A percentile compares a stretch with the other conserved stretches of the same genome.
These are phyloP conservation scores for Camelus bactrianus DNA, from an alignment of 2,113 vertebrate species.

Conservation along the genomic window DNA sequence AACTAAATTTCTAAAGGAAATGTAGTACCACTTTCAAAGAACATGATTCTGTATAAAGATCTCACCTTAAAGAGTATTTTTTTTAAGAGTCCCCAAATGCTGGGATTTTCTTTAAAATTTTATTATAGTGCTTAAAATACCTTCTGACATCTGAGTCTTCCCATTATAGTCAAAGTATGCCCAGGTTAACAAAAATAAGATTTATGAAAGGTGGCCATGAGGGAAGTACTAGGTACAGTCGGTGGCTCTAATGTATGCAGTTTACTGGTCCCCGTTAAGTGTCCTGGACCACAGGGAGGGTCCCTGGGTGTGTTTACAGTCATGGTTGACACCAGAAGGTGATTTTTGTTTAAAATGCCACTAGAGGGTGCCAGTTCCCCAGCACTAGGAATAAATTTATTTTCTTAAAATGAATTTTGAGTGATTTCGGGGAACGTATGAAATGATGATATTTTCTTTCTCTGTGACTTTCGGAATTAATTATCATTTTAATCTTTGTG, in stretches of 20 bases:
- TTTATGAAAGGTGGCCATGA: not conserved
- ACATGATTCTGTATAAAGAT: not conserved
- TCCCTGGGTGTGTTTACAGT: not conserved
- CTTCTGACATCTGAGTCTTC: not conserved
- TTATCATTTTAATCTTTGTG: not conserved
- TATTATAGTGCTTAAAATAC: not conserved
- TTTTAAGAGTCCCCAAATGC: not conserved
- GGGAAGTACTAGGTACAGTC: not conserved
- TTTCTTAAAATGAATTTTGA: constrained; percentile 36
- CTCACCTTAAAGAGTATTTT: not conserved
- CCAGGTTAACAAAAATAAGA: not conserved
- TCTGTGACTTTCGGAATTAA: constrained; percentile 50
- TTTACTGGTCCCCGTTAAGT: not conserved
- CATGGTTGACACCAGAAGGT: not conserved
- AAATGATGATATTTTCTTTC: not conserved
- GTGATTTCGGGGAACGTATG: not conserved
- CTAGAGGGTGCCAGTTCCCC: constrained; percentile 62
- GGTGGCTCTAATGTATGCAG: not conserved
- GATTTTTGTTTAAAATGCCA: constrained; percentile 38
- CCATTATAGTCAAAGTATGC: not conserved
- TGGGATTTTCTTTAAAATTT: constrained; percentile 14
- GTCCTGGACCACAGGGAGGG: not conserved
- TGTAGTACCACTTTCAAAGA: not conserved
- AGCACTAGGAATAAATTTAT: not conserved
- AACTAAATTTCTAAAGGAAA: constrained; percentile 21